phyloP scores from a whole-genome alignment of 2,888 invertebrate species.

The Plutella xylostella region DNA sequence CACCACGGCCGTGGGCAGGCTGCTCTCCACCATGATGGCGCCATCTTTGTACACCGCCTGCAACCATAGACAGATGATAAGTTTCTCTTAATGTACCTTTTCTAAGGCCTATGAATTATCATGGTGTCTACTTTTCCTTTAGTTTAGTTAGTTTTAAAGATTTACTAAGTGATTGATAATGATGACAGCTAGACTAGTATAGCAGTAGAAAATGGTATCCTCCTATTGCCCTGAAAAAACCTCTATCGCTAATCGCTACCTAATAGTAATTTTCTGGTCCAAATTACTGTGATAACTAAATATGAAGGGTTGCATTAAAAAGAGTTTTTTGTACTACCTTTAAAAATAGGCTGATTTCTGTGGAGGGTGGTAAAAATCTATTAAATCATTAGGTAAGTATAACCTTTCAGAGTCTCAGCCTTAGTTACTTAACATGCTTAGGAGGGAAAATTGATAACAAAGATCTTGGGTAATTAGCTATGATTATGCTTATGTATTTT shows the following conservation, averaged over 20 bases:
- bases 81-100: background rate
- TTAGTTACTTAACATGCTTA: background rate
- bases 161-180: background rate
- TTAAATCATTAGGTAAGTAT: background rate
- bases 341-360: background rate
- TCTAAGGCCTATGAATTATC: background rate
- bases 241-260: too few species aligned
- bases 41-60: conserved; percentile 70
- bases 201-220: too few species aligned
- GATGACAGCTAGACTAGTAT: too few species aligned
- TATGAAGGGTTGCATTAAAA: too few species aligned
- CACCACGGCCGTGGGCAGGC: conserved; percentile 64
- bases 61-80: background rate
- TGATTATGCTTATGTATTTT: background rate
- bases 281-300: too few species aligned
- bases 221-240: background rate
- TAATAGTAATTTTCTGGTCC: too few species aligned
- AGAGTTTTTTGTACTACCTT: background rate
- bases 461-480: background rate
- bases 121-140: background rate
- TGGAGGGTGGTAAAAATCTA: background rate
- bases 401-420: background rate
- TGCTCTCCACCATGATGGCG: conserved; percentile 77
- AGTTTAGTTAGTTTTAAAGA: too few species aligned
- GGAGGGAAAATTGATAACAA: background rate